Conservation (phyloP, 2,113 vertebrate species). For the Eulemur rufifrons region DNA sequence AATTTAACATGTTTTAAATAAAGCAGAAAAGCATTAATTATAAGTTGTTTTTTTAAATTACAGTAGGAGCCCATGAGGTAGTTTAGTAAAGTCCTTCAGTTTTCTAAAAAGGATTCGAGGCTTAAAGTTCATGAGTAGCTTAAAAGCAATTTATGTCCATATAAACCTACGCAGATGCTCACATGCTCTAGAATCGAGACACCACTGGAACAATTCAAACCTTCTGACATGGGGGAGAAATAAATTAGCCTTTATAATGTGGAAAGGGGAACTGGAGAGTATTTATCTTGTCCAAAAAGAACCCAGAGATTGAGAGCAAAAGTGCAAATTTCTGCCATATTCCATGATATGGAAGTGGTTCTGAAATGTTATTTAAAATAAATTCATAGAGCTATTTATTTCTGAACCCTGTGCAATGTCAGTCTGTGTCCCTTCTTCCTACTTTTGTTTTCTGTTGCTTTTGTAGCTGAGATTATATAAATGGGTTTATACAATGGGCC, state of each 20-base stretch:
- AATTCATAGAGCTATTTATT: neutral
- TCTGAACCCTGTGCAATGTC: neutral
- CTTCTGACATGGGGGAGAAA: neutral
- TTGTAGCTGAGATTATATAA: neutral
- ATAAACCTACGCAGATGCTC: neutral
- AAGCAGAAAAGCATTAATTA: conserved; percentile 51
- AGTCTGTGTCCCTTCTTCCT: neutral
- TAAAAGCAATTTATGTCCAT: conserved; percentile 21
- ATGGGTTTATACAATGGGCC: neutral
- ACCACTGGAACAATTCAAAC: neutral
- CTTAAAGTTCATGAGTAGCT: neutral
- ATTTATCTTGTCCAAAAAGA: neutral
- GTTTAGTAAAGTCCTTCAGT: neutral
- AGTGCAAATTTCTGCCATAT: neutral
- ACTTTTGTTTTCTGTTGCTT: neutral
- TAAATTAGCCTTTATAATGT: neutral
- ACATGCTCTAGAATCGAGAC: neutral
- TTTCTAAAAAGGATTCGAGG: neutral
- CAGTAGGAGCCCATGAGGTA: neutral
- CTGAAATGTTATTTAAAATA: neutral
- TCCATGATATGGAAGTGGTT: neutral
- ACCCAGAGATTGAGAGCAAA: neutral
- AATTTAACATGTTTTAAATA: conserved; percentile 32
- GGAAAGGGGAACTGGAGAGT: neutral
- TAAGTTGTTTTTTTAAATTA: conserved; percentile 43